Evolutionary conservation across 2,797 vertebrate genomes (phyloP), one percentile per base, ranked within the genome.

Genomic region (Pygocentrus nattereri): DNA sequence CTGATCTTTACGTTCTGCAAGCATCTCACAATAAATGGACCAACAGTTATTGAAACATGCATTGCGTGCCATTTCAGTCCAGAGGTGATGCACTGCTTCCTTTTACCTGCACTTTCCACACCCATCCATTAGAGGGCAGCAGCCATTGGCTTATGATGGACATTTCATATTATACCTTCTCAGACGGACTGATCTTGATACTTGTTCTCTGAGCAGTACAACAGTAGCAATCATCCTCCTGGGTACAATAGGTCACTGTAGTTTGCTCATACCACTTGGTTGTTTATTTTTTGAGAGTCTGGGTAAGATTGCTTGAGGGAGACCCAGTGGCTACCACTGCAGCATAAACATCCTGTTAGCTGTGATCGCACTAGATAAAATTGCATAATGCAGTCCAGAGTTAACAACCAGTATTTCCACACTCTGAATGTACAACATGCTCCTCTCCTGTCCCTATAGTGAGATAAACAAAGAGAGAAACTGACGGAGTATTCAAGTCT

Each of bases 331-430:
- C 31, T 67, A 74, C 27, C 18, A 23, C 30, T 50, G 27, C 49
- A 3, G 58, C 54, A 23, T 81, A 85, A 85, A 87, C 84, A 87
- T 84, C 80, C 82, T 83, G 71, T 76, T 23, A 67, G 59, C 76
- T 80, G 41, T 73, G 54, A 76, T 80, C 34, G 25, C 30, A 27
- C 31, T 16, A 12, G 62, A 85, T 80, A 64, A 49, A 68, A 72
- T 61, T 34, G 47, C n/a, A 25, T 7, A 81, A 67, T 25, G n/a
- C 64, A 15, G 30, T 34, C 4, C n/a, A 47, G 5, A 49, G 23
- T 72, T 30, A 31, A 16, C 2, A 25, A 72, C 7, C 31, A 6
- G 25, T n/a, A 47, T 31, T 64, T 64, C 58, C 27, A 21, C 5
- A 54, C 23, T 54, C 21, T 12, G 2, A 3, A 2, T 6, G n/a